These are phyloP conservation scores for Poeciliopsis retropinna DNA, from an alignment of 2,113 vertebrate genomes.

Conservation along the genomic window DNA sequence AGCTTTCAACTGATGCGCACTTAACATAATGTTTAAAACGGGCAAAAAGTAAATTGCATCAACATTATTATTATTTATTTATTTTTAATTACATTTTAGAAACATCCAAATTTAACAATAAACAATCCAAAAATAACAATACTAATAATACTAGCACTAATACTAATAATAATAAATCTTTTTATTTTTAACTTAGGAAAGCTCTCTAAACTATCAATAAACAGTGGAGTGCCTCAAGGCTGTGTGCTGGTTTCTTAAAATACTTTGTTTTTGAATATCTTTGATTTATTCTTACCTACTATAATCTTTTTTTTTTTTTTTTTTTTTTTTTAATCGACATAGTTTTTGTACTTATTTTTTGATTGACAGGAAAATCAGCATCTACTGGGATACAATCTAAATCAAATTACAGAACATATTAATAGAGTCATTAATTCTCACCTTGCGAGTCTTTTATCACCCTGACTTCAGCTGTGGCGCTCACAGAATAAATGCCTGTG, in stretches of 20 bases:
- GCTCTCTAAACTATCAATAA: not conserved
- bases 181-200: too few species aligned
- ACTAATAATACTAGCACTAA: too few species aligned
- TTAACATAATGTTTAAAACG: not conserved
- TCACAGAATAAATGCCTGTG: slow-evolving; percentile 88
- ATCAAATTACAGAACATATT: not conserved
- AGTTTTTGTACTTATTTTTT: not conserved
- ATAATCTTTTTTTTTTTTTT: too few species aligned
- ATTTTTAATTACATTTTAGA: too few species aligned
- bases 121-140: too few species aligned
- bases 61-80: too few species aligned
- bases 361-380: not conserved
- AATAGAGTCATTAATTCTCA: slow-evolving; percentile 17
- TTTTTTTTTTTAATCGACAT: too few species aligned
- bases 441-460: slow-evolving; percentile 77
- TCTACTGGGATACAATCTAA: not conserved
- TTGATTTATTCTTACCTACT: too few species aligned
- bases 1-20: not conserved
- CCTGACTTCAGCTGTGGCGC: slow-evolving; percentile 89
- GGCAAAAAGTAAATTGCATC: not conserved
- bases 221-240: not conserved
- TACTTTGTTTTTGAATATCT: too few species aligned
- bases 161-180: too few species aligned
- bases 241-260: not conserved
- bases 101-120: too few species aligned